These are phyloP conservation scores for Poeciliopsis turrubarensis DNA, from an alignment of 2,113 vertebrate genomes.

Conservation along the genomic window DNA sequence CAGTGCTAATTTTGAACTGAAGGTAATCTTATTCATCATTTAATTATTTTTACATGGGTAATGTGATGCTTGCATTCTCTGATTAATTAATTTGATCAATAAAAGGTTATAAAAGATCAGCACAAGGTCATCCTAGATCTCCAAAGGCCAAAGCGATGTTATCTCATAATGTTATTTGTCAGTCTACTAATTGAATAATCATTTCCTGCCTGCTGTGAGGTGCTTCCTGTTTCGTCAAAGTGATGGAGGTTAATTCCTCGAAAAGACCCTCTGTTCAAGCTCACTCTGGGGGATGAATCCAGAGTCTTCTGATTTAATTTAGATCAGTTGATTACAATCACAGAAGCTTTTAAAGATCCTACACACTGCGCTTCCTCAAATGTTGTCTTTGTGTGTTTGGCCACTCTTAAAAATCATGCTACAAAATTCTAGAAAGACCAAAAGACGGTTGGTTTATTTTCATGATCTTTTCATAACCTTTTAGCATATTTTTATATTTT, in stretches of 20 bases:
- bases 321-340: not conserved
- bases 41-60: not conserved
- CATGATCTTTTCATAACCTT: no score
- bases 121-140: not conserved
- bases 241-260: not conserved
- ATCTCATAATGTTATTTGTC: conserved; percentile 1
- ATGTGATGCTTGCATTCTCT: not conserved
- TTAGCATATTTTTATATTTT: no score
- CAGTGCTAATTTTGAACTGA: not conserved
- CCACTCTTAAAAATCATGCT: not conserved
- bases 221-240: conserved; percentile 1
- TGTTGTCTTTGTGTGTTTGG: not conserved
- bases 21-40: conserved; percentile 1
- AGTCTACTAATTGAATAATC: conserved; percentile 4
- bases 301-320: not conserved
- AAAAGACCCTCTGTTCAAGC: not conserved
- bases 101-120: conserved; percentile 8
- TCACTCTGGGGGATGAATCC: not conserved
- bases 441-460: conserved; percentile 6
- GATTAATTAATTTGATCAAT: conserved; percentile 7
- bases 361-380: not conserved
- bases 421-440: conserved; percentile 25
- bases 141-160: not conserved
- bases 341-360: conserved; percentile 2
- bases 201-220: not conserved